These are phyloP conservation scores for Stictocephala bisonia DNA, from an alignment of 2,888 invertebrate genomes.

Conservation along the genomic window DNA sequence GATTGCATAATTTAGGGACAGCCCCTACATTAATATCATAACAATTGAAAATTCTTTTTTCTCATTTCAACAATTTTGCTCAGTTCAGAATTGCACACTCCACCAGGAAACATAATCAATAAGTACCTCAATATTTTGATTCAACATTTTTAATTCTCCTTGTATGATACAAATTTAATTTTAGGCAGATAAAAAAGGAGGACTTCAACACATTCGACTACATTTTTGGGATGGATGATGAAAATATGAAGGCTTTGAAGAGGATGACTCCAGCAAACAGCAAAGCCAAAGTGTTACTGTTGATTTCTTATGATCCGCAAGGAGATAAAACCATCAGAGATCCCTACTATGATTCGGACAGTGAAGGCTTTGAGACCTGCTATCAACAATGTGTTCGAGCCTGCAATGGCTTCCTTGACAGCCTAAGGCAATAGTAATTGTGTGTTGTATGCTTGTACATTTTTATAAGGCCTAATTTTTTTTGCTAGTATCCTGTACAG, in stretches of 20 bases:
- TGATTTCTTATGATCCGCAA: slow-evolving; percentile 89
- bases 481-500: no score
- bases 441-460: not conserved
- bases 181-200: slow-evolving; percentile 73
- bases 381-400: slow-evolving; percentile 79
- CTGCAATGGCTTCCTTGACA: slow-evolving; percentile 73
- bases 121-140: no score
- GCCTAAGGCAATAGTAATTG: slow-evolving; percentile 25
- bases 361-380: slow-evolving; percentile 79
- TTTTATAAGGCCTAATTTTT: no score
- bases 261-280: slow-evolving; percentile 72
- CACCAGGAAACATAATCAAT: no score
- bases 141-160: no score
- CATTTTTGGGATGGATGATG: slow-evolving; percentile 96
- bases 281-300: slow-evolving; percentile 79
- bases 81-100: no score
- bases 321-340: slow-evolving; percentile 86
- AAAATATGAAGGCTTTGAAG: slow-evolving; percentile 78
- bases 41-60: no score
- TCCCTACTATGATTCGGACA: slow-evolving; percentile 84
- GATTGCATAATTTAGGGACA: no score
- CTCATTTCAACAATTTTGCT: no score
- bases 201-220: slow-evolving; percentile 87
- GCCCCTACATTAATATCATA: no score
- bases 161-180: no score